Percentiles rank a stretch among this genome's conserved stretches.
phyloP scores from a whole-genome alignment of 2,888 invertebrate species.

The Xestia c-nigrum region DNA sequence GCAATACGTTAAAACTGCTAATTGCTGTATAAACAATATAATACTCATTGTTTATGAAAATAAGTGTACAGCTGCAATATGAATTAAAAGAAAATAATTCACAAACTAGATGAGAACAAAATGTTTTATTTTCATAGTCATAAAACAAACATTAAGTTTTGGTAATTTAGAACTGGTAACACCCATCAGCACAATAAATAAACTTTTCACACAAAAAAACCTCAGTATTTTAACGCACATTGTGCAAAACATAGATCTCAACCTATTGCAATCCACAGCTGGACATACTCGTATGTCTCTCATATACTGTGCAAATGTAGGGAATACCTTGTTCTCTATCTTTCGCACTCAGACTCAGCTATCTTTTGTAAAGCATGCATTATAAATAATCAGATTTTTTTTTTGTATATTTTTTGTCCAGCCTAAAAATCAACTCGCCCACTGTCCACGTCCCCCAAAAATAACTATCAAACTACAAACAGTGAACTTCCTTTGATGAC shows the following conservation, averaged over 20 bases:
- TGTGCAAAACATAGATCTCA: not conserved
- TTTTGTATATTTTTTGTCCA: constrained; percentile 14
- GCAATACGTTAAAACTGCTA: not conserved
- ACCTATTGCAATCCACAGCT: not conserved
- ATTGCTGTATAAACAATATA: constrained; percentile 12
- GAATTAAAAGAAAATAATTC: constrained; percentile 7
- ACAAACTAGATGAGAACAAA: not conserved
- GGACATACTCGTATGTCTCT: not conserved
- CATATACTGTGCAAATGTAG: not conserved
- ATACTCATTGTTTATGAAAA: constrained; percentile 43
- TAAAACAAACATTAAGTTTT: not conserved
- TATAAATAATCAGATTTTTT: not conserved
- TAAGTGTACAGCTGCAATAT: not conserved
- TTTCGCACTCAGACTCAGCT: too few species aligned
- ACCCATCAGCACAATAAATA: not conserved
- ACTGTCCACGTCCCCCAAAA: constrained; percentile 64
- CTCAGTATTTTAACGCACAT: not conserved
- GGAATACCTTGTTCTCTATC: not conserved
- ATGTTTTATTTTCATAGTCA: not conserved
- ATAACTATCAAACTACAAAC: constrained; percentile 72
- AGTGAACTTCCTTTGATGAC: constrained; percentile 65
- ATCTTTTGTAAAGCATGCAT: not conserved
- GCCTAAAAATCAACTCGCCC: not conserved
- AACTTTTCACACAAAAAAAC: not conserved
- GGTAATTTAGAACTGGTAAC: not conserved